Evolutionary conservation across 37 sponge, comb jelly and placozoan genomes (phyloP), one percentile per base, ranked within the genome.

Genomic region (Sycon ciliatum): DNA sequence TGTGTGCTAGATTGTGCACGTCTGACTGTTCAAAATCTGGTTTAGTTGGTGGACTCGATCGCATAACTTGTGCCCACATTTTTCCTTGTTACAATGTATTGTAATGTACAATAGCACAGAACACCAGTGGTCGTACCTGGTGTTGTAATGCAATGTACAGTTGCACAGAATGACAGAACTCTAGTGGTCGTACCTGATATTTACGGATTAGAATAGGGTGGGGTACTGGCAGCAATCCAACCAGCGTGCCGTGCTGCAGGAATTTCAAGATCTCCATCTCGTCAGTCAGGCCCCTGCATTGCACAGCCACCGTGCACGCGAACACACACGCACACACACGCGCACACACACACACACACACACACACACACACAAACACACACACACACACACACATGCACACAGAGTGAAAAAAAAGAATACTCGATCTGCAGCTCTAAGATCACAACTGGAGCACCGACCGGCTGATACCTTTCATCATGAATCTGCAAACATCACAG

Each of bases 121-220:
- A 60, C 22, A n/a, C n/a, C 11, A n/a, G 26, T n/a, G 6, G 22
- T 23, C 18, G 23, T 58, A 7, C 7, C 26, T n/a, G 13, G 26
- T n/a, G 23, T 65, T 34, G 36, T 26, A 40, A 29, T n/a, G 22
- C 13, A 69, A 38, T 6, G 22, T 37, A 65, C 67, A 65, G n/a
- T n/a, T n/a, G n/a, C 67, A 57, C 26, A 36, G 34, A 56, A 34
- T 56, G 34, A 33, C 5, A 22, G 7, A 56, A 32, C 11, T 78
- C 56, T 39, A 54, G 32, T 56, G 54, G 3, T 29, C 23, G 22
- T 49, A 89, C 90, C 90, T 85, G 95, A 60, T 89, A 94, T 72
- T 90, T 94, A 56, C 95, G 71, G 26, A 94, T 90, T 57, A 94
- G 82, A 34, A 94, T 94, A 34, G 95, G 95, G 42, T 94, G 95